Conservation (phyloP, 2,797 vertebrate genomes). For the Gymnoscopelus microlampas region DNA sequence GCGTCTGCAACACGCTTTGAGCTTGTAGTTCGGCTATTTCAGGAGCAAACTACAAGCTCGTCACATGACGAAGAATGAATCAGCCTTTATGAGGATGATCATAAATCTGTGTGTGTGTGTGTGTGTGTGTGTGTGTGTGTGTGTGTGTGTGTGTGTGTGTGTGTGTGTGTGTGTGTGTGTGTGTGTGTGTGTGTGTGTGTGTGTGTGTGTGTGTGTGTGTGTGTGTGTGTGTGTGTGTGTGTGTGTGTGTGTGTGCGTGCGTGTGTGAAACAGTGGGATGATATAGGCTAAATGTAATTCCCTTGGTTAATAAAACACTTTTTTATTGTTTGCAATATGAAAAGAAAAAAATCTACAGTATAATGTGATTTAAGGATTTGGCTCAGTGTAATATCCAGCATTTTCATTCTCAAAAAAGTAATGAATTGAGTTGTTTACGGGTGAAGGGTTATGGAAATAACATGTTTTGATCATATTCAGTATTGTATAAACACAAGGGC, state of each 20-base stretch:
- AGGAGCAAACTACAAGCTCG: too few relatives aligned
- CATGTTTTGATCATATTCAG: slow-evolving; percentile 54
- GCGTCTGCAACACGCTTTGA: too few relatives aligned
- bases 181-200: slow-evolving; percentile 17
- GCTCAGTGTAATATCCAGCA: slow-evolving; percentile 55
- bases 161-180: slow-evolving; percentile 19
- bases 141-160: slow-evolving; percentile 1
- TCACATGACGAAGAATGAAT: too few relatives aligned
- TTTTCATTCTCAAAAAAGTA: slow-evolving; percentile 51
- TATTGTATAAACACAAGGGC: too few relatives aligned
- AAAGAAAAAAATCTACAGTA: slow-evolving; percentile 46
- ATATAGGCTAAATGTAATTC: slow-evolving; percentile 72
- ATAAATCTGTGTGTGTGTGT: slow-evolving; percentile 35
- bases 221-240: not conserved
- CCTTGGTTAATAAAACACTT: slow-evolving; percentile 62
- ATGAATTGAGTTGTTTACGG: slow-evolving; percentile 64
- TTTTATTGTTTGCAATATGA: slow-evolving; percentile 69
- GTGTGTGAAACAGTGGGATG: slow-evolving; percentile 41
- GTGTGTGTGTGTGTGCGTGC: slow-evolving; percentile 16
- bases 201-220: slow-evolving; percentile 2
- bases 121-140: not conserved
- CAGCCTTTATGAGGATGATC: slow-evolving; percentile 72
- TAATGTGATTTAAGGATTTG: slow-evolving; percentile 64
- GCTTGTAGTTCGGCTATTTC: too few relatives aligned
- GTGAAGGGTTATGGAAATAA: slow-evolving; percentile 46